Conservation (phyloP, 1,140 invertebrate species). For the Heliothis subflexa region DNA sequence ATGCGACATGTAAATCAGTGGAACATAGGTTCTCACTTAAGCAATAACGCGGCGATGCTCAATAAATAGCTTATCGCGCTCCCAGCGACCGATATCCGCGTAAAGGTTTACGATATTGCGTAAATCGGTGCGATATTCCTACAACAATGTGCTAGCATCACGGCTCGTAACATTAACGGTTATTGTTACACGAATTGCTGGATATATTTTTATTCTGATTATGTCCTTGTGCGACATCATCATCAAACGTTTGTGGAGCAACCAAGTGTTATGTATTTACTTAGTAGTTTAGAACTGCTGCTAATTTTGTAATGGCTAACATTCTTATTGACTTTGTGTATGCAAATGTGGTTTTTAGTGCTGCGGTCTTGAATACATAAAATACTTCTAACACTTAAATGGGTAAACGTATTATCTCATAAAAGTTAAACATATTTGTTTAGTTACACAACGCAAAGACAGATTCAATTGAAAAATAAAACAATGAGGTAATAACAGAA, state of each 20-base stretch:
- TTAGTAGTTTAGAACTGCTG: not conserved
- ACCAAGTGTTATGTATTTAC: not conserved
- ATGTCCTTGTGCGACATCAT: not conserved
- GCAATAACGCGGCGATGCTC: conserved; percentile 34
- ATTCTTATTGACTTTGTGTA: not conserved
- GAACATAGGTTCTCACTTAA: conserved; percentile 33
- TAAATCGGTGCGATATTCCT: conserved; percentile 12
- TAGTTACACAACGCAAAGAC: not conserved
- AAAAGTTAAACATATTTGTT: not conserved
- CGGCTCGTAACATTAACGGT: not conserved
- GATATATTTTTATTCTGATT: not conserved
- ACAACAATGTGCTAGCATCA: not conserved
- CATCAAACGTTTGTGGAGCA: not conserved
- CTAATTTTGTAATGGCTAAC: not conserved
- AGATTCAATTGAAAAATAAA: not conserved
- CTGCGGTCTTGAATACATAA: not conserved
- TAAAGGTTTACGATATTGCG: conserved; percentile 18
- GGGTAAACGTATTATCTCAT: not conserved
- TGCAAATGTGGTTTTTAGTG: conserved; percentile 2
- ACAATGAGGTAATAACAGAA: too few species aligned
- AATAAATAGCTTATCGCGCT: conserved; percentile 33
- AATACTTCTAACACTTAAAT: not conserved
- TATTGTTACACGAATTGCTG: conserved; percentile 3
- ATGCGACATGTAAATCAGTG: conserved; percentile 37
- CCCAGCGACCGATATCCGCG: conserved; percentile 21